These are phyloP conservation scores for Danio jaintianensis DNA, from an alignment of 2,797 vertebrate genomes.

Conservation along the genomic window DNA sequence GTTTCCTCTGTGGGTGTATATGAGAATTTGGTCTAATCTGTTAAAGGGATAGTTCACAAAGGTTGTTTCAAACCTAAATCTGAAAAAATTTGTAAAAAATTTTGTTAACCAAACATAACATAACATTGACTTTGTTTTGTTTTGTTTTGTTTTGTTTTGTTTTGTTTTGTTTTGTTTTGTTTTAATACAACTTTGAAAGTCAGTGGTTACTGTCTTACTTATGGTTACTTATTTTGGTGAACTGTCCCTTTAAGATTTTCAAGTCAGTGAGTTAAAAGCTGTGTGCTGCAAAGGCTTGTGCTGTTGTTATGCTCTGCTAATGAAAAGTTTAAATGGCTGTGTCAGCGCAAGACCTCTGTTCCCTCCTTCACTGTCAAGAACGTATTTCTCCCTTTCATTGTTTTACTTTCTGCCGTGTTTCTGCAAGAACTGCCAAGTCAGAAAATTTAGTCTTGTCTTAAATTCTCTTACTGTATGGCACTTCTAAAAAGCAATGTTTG, in stretches of 20 bases:
- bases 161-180: no score
- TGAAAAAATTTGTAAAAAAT: no score
- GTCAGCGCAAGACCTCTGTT: constrained; percentile 27
- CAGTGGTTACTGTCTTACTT: no score
- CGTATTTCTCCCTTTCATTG: background rate
- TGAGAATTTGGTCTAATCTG: background rate
- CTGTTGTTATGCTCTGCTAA: constrained; percentile 39
- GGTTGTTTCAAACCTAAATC: no score
- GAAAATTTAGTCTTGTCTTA: constrained; percentile 5
- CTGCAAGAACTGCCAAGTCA: constrained; percentile 11
- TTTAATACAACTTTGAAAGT: no score
- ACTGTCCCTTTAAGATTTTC: background rate
- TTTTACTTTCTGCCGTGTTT: constrained; percentile 2
- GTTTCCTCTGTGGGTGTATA: background rate
- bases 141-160: no score
- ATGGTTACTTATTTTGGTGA: no score
- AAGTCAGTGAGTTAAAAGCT: background rate
- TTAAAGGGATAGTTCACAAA: no score
- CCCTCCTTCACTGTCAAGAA: constrained; percentile 29
- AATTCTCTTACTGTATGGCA: background rate
- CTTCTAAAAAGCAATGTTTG: background rate
- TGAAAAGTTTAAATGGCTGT: constrained; percentile 51
- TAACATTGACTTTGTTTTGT: background rate
- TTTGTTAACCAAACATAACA: background rate
- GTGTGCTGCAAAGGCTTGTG: constrained; percentile 13